Evolutionary conservation across 2,888 invertebrate species (phyloP).

Genomic region (Gymnosoma rotundatum): DNA sequence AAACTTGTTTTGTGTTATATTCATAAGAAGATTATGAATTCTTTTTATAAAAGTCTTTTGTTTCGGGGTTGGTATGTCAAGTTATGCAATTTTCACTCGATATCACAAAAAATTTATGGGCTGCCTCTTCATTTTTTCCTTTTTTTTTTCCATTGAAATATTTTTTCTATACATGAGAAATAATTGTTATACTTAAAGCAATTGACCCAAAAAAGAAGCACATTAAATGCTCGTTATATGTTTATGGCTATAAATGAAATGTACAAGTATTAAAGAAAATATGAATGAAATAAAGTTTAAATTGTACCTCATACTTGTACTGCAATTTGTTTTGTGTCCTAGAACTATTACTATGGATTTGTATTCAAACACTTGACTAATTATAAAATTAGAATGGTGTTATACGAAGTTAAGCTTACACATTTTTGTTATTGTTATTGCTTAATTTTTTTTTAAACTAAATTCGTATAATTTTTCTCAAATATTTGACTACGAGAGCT

Average conservation of each 20-base stretch:
- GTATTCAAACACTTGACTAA: not conserved
- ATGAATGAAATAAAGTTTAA: not conserved
- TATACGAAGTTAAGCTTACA: not conserved
- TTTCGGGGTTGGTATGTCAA: slow-evolving; percentile 59
- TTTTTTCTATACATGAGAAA: slow-evolving; percentile 5
- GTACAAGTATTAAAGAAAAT: not conserved
- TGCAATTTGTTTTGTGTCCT: too few species aligned
- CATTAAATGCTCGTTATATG: slow-evolving; percentile 11
- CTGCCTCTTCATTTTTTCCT: slow-evolving; percentile 12
- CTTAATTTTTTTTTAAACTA: too few species aligned
- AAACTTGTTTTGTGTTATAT: slow-evolving; percentile 30
- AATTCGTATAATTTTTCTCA: too few species aligned
- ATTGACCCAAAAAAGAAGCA: slow-evolving; percentile 41
- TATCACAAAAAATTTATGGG: slow-evolving; percentile 65
- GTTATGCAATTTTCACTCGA: slow-evolving; percentile 69
- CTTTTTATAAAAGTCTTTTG: slow-evolving; percentile 45
- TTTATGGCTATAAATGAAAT: slow-evolving; percentile 19
- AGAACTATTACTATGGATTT: too few species aligned
- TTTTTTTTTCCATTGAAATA: slow-evolving; percentile 7
- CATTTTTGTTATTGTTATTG: too few species aligned
- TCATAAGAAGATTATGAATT: slow-evolving; percentile 42
- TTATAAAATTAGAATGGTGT: not conserved
- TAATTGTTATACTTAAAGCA: slow-evolving; percentile 41
- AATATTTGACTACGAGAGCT: too few species aligned
- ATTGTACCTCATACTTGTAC: not conserved